These are phyloP conservation scores for Cathartes aura DNA, from an alignment of 2,113 vertebrate species.

Conservation along the genomic window DNA sequence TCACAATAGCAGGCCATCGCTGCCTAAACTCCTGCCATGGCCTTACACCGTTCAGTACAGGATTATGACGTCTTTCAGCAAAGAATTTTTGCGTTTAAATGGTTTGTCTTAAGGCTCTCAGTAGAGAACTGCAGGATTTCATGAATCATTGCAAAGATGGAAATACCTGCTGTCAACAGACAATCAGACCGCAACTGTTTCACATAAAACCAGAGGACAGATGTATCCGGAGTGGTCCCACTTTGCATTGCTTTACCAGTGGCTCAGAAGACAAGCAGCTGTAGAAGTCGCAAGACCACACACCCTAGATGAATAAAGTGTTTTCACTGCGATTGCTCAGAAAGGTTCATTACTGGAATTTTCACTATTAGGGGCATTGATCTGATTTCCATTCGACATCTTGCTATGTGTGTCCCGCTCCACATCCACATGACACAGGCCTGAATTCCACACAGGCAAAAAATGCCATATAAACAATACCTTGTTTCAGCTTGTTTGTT, in stretches of 20 bases:
- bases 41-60: neutral
- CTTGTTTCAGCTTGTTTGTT: neutral
- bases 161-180: conserved; percentile 42
- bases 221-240: neutral
- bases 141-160: neutral
- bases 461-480: neutral
- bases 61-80: neutral
- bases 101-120: neutral
- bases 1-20: neutral
- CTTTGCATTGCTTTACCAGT: neutral
- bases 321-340: neutral
- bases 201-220: conserved; percentile 31
- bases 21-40: neutral
- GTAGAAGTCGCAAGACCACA: neutral
- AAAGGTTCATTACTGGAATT: neutral
- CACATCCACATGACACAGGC: neutral
- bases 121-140: neutral
- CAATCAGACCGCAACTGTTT: neutral
- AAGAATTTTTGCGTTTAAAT: neutral
- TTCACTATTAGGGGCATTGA: neutral
- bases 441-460: neutral
- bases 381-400: neutral
- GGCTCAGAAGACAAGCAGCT: conserved; percentile 14
- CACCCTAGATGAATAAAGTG: neutral
- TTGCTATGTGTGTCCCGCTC: neutral